These are phyloP conservation scores for Pristionchus japonicus DNA, from an alignment of 2,888 invertebrate species.

Conservation along the genomic window DNA sequence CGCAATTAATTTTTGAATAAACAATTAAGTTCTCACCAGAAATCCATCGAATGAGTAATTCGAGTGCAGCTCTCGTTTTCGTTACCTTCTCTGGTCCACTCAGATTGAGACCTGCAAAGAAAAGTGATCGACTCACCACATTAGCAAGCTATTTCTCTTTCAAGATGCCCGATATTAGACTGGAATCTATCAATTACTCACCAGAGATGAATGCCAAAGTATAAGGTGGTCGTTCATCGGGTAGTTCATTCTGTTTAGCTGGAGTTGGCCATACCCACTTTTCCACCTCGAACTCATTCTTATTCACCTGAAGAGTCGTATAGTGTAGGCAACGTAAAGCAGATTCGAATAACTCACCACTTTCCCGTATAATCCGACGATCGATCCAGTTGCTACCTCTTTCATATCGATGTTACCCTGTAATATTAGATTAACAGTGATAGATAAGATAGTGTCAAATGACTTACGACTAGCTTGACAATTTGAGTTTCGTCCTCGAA, in stretches of 20 bases:
- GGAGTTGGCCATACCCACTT: not conserved
- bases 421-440: too few relatives aligned
- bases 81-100: not conserved
- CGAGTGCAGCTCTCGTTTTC: not conserved
- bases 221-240: not conserved
- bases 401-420: constrained; percentile 37
- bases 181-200: not conserved
- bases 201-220: constrained; percentile 35
- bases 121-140: not conserved
- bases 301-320: not conserved
- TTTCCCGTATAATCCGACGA: constrained; percentile 37
- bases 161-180: not conserved
- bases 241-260: not conserved
- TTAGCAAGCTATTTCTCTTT: not conserved
- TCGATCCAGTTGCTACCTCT: not conserved
- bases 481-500: constrained; percentile 44
- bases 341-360: not conserved
- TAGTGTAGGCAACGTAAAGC: not conserved
- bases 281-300: constrained; percentile 2
- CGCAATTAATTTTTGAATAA: not conserved
- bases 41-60: constrained; percentile 25
- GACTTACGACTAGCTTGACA: constrained; percentile 13
- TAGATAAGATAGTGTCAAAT: too few relatives aligned
- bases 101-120: constrained; percentile 17
- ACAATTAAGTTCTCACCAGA: not conserved